Percentiles rank a stretch among this genome's conserved stretches.
phyloP scores from a whole-genome alignment of 2,113 vertebrate genomes.

The Halcyon malimbica region DNA sequence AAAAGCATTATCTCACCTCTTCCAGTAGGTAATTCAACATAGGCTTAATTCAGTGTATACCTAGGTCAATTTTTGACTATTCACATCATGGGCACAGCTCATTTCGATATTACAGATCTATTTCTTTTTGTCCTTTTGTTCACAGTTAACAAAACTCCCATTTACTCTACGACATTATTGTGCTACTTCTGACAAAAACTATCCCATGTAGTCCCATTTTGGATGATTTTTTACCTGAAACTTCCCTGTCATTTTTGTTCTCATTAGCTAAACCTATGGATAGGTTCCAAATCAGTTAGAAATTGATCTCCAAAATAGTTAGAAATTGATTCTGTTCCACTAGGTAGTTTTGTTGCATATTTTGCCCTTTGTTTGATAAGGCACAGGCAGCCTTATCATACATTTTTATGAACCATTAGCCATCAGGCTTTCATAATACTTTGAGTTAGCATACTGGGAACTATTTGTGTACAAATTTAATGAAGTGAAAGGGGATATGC shows the following conservation, averaged over 20 bases:
- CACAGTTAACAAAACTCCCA: neutral
- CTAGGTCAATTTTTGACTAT: neutral
- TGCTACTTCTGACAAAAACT: neutral
- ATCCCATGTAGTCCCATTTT: neutral
- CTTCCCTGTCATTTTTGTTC: neutral
- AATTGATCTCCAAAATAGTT: neutral
- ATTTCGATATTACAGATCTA: neutral
- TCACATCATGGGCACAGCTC: neutral
- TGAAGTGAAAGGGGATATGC: neutral
- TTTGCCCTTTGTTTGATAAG: neutral
- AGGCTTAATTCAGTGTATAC: neutral
- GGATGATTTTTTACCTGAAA: neutral
- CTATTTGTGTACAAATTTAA: neutral
- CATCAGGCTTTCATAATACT: neutral
- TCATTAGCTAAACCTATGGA: neutral
- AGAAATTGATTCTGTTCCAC: neutral
- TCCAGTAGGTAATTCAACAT: neutral
- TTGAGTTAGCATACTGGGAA: neutral
- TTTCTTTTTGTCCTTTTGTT: neutral
- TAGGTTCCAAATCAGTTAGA: neutral
- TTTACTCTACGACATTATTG: neutral
- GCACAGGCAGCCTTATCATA: neutral
- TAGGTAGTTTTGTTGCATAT: neutral
- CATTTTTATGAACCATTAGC: slow-evolving; percentile 7
- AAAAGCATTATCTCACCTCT: neutral